A percentile compares a stretch with the other conserved stretches of the same genome.
Evolutionary conservation across 2,888 invertebrate species (phyloP).

Genomic region (Nipponacmea schrenckii): DNA sequence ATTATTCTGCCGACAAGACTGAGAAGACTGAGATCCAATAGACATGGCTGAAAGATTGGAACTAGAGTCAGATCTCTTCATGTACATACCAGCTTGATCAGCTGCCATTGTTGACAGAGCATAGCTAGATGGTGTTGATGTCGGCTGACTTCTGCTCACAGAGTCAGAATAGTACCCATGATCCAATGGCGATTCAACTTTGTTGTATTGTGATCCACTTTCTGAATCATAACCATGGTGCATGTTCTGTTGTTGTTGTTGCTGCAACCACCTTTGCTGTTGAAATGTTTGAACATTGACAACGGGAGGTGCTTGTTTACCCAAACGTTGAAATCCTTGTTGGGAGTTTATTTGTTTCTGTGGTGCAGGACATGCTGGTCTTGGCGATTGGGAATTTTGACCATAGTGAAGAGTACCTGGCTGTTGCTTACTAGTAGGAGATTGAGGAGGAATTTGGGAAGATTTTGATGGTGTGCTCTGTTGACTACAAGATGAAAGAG

Average conservation of each 20-base stretch:
- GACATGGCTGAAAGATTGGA: constrained; percentile 1
- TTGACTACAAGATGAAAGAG: constrained; percentile 8
- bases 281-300: constrained; percentile 60
- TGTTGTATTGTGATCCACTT: constrained; percentile 23
- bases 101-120: constrained; percentile 32
- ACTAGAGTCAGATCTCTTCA: constrained; percentile 1
- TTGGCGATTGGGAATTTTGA: constrained; percentile 14
- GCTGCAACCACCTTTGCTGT: constrained; percentile 30
- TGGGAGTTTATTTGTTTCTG: constrained; percentile 15
- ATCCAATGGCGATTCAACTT: constrained; percentile 57
- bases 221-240: constrained; percentile 8
- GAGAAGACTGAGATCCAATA: neutral
- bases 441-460: constrained; percentile 8
- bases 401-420: constrained; percentile 22
- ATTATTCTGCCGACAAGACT: neutral
- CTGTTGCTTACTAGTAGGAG: constrained; percentile 7
- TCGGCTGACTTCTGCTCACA: constrained; percentile 34
- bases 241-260: constrained; percentile 12
- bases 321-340: constrained; percentile 28
- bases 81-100: neutral
- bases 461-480: neutral
- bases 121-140: constrained; percentile 30
- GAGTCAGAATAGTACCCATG: constrained; percentile 59
- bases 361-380: constrained; percentile 15
- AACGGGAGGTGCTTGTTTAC: constrained; percentile 53